Conservation (phyloP, 2,797 vertebrate genomes). For the Dicrostonyx torquatus region DNA sequence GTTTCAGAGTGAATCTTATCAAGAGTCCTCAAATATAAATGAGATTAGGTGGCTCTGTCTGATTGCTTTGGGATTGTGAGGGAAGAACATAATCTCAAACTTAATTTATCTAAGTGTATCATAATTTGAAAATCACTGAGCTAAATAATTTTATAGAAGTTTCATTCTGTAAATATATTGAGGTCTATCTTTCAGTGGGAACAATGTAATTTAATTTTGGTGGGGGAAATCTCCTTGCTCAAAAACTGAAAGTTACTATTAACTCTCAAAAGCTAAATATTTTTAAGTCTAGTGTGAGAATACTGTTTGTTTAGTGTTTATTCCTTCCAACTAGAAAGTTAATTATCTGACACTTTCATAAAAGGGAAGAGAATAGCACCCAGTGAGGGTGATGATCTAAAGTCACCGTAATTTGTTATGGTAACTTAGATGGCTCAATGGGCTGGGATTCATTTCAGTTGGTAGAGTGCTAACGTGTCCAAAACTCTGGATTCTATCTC, state of each 20-base stretch:
- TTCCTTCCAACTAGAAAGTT: neutral
- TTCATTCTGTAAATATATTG: neutral
- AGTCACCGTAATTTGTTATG: neutral
- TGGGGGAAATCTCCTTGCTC: neutral
- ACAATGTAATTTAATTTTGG: conserved; percentile 25
- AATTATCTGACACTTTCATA: neutral
- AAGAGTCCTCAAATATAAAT: neutral
- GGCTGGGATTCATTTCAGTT: neutral
- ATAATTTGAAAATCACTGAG: neutral
- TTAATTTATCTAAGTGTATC: neutral
- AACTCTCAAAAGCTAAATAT: neutral
- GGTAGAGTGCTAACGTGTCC: neutral
- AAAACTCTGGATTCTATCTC: neutral
- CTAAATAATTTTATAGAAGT: conserved; percentile 1
- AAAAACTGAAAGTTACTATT: neutral
- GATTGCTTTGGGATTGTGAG: neutral
- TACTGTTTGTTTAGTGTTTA: neutral
- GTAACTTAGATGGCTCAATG: neutral
- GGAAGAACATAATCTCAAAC: neutral
- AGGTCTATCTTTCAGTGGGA: neutral
- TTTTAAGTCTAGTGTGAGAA: neutral
- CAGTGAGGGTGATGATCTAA: neutral
- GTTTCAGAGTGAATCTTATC: neutral
- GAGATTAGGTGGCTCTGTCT: neutral
- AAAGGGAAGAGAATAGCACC: neutral